A percentile compares a stretch with the other conserved stretches of the same genome.
These are phyloP conservation scores for Archips crataeganus DNA, from an alignment of 2,888 invertebrate genomes.

Conservation along the genomic window DNA sequence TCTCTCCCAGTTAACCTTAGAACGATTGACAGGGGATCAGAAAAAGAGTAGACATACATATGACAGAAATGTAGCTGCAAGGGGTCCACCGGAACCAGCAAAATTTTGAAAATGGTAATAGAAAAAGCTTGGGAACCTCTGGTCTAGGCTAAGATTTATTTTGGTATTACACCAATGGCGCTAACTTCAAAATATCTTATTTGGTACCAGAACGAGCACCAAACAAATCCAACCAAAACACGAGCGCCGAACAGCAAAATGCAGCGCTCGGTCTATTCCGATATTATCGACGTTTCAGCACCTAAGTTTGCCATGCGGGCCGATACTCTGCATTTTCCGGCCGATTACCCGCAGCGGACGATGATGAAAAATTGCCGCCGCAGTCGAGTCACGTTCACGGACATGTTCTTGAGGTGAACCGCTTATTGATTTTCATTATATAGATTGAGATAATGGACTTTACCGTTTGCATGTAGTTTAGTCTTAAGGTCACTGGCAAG, in stretches of 20 bases:
- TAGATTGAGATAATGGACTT: constrained; percentile 27
- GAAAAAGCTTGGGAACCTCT: too few relatives aligned
- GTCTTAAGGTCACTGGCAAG: not conserved
- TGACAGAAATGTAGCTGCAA: too few relatives aligned
- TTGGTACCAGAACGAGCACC: not conserved
- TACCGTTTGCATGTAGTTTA: not conserved
- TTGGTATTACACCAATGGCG: too few relatives aligned
- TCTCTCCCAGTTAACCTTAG: too few relatives aligned
- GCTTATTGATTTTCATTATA: constrained; percentile 60
- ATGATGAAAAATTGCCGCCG: constrained; percentile 64
- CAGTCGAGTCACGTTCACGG: constrained; percentile 60
- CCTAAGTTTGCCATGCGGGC: constrained; percentile 41
- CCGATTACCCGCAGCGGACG: constrained; percentile 63
- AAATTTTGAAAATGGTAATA: too few relatives aligned
- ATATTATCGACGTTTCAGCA: constrained; percentile 36
- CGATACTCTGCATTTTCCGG: constrained; percentile 54
- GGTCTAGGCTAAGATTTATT: too few relatives aligned
- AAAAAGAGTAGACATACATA: too few relatives aligned
- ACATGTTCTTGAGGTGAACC: constrained; percentile 50
- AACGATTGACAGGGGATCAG: too few relatives aligned
- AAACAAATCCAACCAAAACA: constrained; percentile 1
- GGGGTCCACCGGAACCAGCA: too few relatives aligned
- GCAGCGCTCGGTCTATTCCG: constrained; percentile 26
- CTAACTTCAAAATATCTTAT: not conserved
- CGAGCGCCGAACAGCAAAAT: not conserved